Evolutionary conservation across 2,113 vertebrate genomes (phyloP), one percentile per base, ranked within the genome.

Genomic region (Tachysurus fulvidraco): DNA sequence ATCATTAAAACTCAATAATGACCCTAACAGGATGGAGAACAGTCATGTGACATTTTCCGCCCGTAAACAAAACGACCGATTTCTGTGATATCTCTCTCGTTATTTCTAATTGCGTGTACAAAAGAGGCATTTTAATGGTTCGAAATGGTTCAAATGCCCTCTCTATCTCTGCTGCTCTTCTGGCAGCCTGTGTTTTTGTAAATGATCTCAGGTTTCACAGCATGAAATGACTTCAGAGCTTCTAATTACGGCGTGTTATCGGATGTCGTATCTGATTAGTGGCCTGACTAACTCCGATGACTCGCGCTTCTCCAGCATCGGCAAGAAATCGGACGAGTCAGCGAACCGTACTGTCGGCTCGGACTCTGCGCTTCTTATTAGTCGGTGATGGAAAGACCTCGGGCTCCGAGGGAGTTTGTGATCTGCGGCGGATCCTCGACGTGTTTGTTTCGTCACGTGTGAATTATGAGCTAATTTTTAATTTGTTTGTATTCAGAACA

Each of bases 181-280:
- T 64, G 71, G 71, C 55, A 55, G 64, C 50, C 60, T 84, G 64
- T 86, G 30, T 60, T 50, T 86, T 82, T 64, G 36, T 86, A 88
- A 87, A 85, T 69, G 50, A 73, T 88, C 55, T 46, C 74, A 65
- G 71, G 60, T 86, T 88, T 44, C 54, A 12, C 60, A 83, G 89
- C 86, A 85, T 87, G 85, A 88, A 87, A 89, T 90, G 57, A 71
- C 60, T 71, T 44, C 86, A 60, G 62, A 80, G 67, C 46, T 88
- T 50, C 54, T 90, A 89, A 90, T 90, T 81, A 85, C 76, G 2
- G 25, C 62, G 21, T 69, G 59, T 85, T 86, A 77, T 76, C 71
- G 82, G 69, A 74, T 76, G 88, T 84, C 88, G 80, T 86, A 88
- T 91, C 79, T 87, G 85, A 90, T 91, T 87, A 89, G 23, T 28